Evolutionary conservation across 2,888 invertebrate genomes (phyloP).

Genomic region (Chelonus formosanus): DNA sequence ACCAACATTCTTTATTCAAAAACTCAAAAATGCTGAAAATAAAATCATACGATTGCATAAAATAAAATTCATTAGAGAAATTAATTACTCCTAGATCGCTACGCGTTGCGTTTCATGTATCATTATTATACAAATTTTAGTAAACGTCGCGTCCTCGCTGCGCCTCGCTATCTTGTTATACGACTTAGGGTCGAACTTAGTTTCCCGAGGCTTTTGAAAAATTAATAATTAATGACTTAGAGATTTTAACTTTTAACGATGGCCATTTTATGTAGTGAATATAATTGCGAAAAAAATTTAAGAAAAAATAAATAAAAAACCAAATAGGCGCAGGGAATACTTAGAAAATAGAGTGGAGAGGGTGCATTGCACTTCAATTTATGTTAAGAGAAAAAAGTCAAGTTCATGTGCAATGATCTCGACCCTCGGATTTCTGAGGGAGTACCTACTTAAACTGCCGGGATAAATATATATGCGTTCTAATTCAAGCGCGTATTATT

Average conservation of each 20-base stretch:
- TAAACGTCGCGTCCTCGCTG: slow-evolving; percentile 35
- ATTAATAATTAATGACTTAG: slow-evolving; percentile 28
- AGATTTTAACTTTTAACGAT: slow-evolving; percentile 37
- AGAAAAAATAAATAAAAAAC: slow-evolving; percentile 14
- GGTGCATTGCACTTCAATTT: background rate
- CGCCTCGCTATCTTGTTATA: slow-evolving; percentile 37
- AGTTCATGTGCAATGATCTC: slow-evolving; percentile 10
- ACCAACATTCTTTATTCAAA: slow-evolving; percentile 4
- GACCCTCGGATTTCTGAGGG: slow-evolving; percentile 23
- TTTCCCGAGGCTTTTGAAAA: slow-evolving; percentile 33
- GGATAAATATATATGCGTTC: slow-evolving; percentile 15
- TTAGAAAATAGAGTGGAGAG: background rate
- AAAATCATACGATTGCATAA: background rate
- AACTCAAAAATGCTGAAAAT: background rate
- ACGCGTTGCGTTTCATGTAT: slow-evolving; percentile 31
- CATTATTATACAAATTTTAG: slow-evolving; percentile 29
- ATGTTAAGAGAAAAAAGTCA: slow-evolving; percentile 16
- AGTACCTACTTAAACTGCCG: slow-evolving; percentile 36
- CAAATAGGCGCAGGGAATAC: background rate
- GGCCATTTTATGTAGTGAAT: slow-evolving; percentile 28
- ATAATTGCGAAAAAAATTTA: slow-evolving; percentile 4
- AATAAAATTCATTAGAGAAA: slow-evolving; percentile 10
- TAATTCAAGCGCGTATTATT: slow-evolving; percentile 21
- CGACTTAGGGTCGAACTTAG: slow-evolving; percentile 31
- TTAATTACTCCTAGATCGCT: slow-evolving; percentile 27